Evolutionary conservation across 2,888 invertebrate genomes (phyloP).

Genomic region (Miltochrista miniata): DNA sequence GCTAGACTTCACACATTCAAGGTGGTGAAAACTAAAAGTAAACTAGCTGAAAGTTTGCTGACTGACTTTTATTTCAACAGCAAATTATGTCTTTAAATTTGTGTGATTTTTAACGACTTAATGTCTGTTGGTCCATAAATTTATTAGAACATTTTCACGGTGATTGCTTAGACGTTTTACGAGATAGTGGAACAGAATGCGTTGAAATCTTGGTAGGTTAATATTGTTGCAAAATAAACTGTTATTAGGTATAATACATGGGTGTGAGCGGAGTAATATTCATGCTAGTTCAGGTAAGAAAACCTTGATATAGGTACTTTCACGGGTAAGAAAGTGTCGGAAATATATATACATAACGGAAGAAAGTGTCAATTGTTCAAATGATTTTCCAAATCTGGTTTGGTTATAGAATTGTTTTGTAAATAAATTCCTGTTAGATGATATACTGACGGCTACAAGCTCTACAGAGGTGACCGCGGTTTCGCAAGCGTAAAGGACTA

Average conservation of each 20-base stretch:
- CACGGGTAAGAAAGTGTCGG: no score
- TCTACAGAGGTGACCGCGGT: no score
- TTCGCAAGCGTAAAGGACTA: no score
- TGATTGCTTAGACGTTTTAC: conserved; percentile 73
- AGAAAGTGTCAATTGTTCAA: no score
- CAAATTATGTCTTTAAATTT: conserved; percentile 54
- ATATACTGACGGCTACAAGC: no score
- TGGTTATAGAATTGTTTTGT: no score
- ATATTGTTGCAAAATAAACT: conserved; percentile 43
- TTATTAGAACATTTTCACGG: conserved; percentile 66
- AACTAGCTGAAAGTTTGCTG: conserved; percentile 26
- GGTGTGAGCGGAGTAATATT: conserved; percentile 22
- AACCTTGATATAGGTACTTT: no score
- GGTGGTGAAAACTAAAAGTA: conserved; percentile 17
- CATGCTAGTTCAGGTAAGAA: no score
- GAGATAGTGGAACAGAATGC: conserved; percentile 71
- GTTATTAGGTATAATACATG: conserved; percentile 30
- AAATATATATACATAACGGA: no score
- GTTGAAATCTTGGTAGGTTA: conserved; percentile 52
- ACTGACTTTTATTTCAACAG: conserved; percentile 39
- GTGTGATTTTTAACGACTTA: conserved; percentile 64
- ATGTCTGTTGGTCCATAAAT: conserved; percentile 65
- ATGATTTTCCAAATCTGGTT: no score
- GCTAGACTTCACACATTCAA: conserved; percentile 22
- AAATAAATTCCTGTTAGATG: no score